Percentiles rank a stretch among this genome's conserved stretches.
phyloP scores from a whole-genome alignment of 2,113 vertebrate species.

The Otis tarda region DNA sequence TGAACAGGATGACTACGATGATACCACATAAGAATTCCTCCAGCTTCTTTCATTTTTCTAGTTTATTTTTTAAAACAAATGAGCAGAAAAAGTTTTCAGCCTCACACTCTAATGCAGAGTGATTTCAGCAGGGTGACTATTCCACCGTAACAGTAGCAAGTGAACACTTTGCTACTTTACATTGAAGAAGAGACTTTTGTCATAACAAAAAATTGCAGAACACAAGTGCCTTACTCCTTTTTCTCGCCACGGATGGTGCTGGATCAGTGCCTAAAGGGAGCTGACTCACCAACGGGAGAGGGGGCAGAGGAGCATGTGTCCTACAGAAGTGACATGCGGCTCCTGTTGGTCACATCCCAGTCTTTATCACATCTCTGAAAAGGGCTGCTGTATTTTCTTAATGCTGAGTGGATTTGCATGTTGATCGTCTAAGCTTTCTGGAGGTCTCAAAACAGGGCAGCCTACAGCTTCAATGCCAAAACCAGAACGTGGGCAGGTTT shows the following conservation, averaged over 20 bases:
- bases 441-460: slow-evolving; percentile 36
- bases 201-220: not conserved
- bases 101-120: not conserved
- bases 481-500: slow-evolving; percentile 59
- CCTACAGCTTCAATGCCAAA: slow-evolving; percentile 56
- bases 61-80: not conserved
- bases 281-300: not conserved
- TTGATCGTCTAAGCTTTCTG: slow-evolving; percentile 35
- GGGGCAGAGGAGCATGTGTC: not conserved
- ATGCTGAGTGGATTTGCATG: slow-evolving; percentile 38
- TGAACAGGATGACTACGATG: slow-evolving; percentile 11
- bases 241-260: not conserved
- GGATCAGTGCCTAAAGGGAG: not conserved
- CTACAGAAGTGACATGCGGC: not conserved
- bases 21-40: not conserved
- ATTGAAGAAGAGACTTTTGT: not conserved
- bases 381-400: slow-evolving; percentile 21
- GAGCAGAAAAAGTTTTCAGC: not conserved
- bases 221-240: not conserved
- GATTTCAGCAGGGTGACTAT: not conserved
- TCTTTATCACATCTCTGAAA: not conserved
- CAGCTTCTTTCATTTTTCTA: not conserved
- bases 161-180: not conserved
- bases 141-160: not conserved
- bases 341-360: slow-evolving; percentile 4